Percentiles rank a stretch among this genome's conserved stretches.
Conservation (phyloP, 2,888 invertebrate species). For the Macrosoma leucophasiata region DNA sequence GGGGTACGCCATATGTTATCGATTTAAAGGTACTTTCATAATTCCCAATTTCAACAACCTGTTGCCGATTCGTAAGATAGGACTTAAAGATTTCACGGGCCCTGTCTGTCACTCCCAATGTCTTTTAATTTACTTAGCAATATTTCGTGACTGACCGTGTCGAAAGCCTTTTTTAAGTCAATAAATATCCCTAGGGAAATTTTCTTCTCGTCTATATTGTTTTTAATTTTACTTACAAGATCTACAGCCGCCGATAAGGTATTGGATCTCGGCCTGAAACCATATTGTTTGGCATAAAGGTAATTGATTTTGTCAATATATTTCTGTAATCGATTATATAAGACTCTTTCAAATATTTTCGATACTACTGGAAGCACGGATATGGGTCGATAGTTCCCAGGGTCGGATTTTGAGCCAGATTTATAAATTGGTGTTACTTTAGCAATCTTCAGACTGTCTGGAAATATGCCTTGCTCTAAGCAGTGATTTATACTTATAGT, state of each 20-base stretch:
- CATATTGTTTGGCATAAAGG: background rate
- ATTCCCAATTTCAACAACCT: conserved; percentile 2
- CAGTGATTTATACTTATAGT: conserved; percentile 12
- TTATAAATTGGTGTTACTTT: conserved; percentile 18
- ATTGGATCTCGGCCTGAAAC: conserved; percentile 1
- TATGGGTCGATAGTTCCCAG: conserved; percentile 16
- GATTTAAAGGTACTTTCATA: too few species aligned
- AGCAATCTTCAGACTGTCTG: conserved; percentile 16
- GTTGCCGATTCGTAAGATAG: conserved; percentile 4
- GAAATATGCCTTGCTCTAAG: conserved; percentile 12
- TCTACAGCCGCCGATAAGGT: conserved; percentile 4
- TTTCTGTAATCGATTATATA: background rate
- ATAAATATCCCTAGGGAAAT: conserved; percentile 7
- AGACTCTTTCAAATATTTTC: conserved; percentile 15
- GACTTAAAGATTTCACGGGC: conserved; percentile 7
- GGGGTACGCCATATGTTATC: background rate
- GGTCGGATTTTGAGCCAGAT: conserved; percentile 10
- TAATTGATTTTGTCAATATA: background rate
- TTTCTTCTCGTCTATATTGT: conserved; percentile 4
- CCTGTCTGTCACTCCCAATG: background rate
- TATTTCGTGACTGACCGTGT: conserved; percentile 7
- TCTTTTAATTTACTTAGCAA: conserved; percentile 3
- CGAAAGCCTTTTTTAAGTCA: conserved; percentile 8
- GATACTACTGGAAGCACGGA: conserved; percentile 9
- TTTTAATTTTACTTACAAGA: conserved; percentile 4